Conservation (phyloP, 2,888 invertebrate species). For the Epinotia nisella region DNA sequence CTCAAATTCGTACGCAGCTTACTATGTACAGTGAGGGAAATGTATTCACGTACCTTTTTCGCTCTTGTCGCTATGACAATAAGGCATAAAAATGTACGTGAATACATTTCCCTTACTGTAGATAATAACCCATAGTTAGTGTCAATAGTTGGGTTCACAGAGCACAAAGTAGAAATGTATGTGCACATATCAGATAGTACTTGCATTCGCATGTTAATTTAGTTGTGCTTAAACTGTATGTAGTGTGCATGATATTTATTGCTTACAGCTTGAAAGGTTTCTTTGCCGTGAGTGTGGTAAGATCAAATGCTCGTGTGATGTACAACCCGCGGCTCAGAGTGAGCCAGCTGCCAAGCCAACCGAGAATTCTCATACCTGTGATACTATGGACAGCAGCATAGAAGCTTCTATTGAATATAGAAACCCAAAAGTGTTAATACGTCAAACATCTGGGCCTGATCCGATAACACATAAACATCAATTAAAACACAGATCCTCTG, state of each 20-base stretch:
- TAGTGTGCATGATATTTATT: slow-evolving; percentile 85
- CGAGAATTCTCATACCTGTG: slow-evolving; percentile 31
- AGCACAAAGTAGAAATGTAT: slow-evolving; percentile 13
- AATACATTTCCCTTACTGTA: too few species aligned
- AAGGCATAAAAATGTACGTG: too few species aligned
- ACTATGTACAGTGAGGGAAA: too few species aligned
- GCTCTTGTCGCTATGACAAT: too few species aligned
- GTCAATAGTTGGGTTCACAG: slow-evolving; percentile 10
- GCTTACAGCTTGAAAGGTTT: slow-evolving; percentile 90
- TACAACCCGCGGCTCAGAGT: slow-evolving; percentile 50
- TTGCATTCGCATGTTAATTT: slow-evolving; percentile 61
- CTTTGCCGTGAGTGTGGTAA: slow-evolving; percentile 89
- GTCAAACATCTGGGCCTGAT: slow-evolving; percentile 66
- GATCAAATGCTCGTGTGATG: slow-evolving; percentile 86
- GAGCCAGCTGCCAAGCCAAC: slow-evolving; percentile 29
- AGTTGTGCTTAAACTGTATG: slow-evolving; percentile 66
- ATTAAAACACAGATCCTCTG: slow-evolving; percentile 62
- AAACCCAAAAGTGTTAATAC: slow-evolving; percentile 56
- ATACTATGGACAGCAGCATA: slow-evolving; percentile 38
- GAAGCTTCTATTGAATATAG: slow-evolving; percentile 63
- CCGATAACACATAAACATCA: slow-evolving; percentile 53
- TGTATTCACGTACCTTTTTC: too few species aligned
- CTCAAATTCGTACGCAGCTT: too few species aligned
- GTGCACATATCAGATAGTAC: background rate
- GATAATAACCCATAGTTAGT: slow-evolving; percentile 5